A percentile compares a stretch with the other conserved stretches of the same genome.
phyloP scores from a whole-genome alignment of 2,113 vertebrate genomes.

The Notechis scutatus region DNA sequence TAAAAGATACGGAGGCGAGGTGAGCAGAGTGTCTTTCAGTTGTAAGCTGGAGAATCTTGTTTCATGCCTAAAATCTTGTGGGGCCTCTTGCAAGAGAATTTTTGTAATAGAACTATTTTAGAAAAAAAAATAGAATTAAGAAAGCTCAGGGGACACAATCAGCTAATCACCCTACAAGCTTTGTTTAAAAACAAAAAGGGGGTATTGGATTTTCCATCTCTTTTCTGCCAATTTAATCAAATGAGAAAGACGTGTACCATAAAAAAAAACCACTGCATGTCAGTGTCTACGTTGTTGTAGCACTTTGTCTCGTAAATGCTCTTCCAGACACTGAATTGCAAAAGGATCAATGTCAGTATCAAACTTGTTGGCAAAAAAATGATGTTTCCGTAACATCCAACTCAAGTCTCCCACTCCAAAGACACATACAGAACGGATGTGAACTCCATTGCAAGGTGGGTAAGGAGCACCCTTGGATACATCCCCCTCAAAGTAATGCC shows the following conservation, averaged over 20 bases:
- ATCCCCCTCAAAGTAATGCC: conserved; percentile 78
- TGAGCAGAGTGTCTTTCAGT: background rate
- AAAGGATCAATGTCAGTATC: conserved; percentile 76
- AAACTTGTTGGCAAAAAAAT: conserved; percentile 93
- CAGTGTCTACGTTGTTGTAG: conserved; percentile 60
- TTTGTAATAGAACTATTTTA: background rate
- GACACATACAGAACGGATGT: conserved; percentile 79
- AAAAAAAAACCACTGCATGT: background rate
- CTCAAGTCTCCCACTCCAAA: conserved; percentile 84
- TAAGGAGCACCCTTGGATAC: conserved; percentile 73
- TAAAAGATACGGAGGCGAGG: background rate
- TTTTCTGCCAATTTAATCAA: background rate
- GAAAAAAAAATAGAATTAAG: background rate
- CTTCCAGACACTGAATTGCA: conserved; percentile 83
- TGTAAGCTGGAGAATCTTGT: background rate
- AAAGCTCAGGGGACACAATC: background rate
- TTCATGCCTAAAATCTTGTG: background rate
- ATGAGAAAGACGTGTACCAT: background rate
- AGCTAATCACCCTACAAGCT: background rate
- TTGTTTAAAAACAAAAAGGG: background rate
- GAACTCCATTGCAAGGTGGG: conserved; percentile 76
- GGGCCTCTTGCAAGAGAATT: background rate
- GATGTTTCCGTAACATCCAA: conserved; percentile 78
- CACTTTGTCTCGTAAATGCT: conserved; percentile 79
- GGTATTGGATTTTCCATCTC: background rate